Base-by-base conservation (phyloP, 92 coral and sea anemone species). In the Epizoanthus rinbou region DNA sequence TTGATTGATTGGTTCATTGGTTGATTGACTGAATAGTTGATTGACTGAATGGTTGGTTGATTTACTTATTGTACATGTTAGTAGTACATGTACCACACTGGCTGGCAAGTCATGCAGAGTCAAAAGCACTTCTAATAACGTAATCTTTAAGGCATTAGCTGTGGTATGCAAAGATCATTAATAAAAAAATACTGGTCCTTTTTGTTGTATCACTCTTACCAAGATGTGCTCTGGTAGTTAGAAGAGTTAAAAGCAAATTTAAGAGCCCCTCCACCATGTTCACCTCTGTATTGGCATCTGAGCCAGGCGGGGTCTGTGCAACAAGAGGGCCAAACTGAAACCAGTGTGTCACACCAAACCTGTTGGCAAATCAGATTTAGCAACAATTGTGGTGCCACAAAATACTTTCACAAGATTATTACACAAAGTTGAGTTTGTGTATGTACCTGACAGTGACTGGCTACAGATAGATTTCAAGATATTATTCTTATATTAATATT, bases 291-390 rank as follows among this genome's bases (percentile, higher is more conserved):
- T 91, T 93, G 39, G 87, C 87, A 73, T 97, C 99, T 85, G 95
- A 90, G 47, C 99, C 90, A 73, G 98, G 89, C 18, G 93, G 94
- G 21, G 87, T 87, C 13, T 93, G 93, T 25, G 91, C 93, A 67
- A 84, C 81, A 9, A 89, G 91, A 1, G 85, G 68, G 16, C 98
- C 98, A 92, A 97, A 97, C 87, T 90, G 86, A 69, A 97, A 94
- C 99, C 99, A 97, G 92, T 97, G 95, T 56, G 86, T 84, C 41
- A 94, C 85, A 78, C 98, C 86, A 84, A 92, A 92, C 80, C 96
- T 92, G 66, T 47, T 43, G 24, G 39, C 14, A 57, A 16, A 16
- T 39, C 57, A n/a, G 67, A 25, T 47, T 43, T 21, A 8, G 15
- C 17, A 11, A 69, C 78, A 72, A 1, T 41, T 18, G n/a, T 8